Evolutionary conservation across 2,797 vertebrate genomes (phyloP), one percentile per base, ranked within the genome.

Genomic region (Babyrousa celebensis): DNA sequence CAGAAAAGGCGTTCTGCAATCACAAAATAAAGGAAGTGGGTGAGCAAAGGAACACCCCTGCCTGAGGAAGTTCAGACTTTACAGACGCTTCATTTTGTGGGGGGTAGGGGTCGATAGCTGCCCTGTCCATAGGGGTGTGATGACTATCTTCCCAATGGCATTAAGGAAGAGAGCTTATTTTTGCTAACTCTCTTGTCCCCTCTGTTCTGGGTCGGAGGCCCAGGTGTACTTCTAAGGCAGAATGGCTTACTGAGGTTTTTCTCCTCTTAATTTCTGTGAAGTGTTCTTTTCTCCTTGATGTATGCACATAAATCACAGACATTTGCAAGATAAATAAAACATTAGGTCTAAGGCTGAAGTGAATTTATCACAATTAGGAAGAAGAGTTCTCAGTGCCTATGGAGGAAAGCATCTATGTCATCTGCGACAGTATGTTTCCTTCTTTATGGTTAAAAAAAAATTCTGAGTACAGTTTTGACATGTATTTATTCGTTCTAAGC

Each of bases 121-220:
- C 67, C 56, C 25, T 32, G 23, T 92, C 54, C 56, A 10, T 36
- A 48, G 67, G 52, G 84, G 87, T 83, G 23, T 7, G 8, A 63
- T 36, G 36, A 20, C 25, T 62, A 3, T 21, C 21, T 68, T 94
- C 70, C 23, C 74, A 67, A 2, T 85, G 89, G 43, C 72, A 88
- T 74, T 84, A 78, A 52, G 36, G 18, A 67, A 82, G 65, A 71
- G 54, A 92, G 32, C 68, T 89, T 94, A 84, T 94, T 97, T 96
- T 93, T 0, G 12, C 92, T 92, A 95, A 15, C 17, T 75, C 67
- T 77, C 54, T 88, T 48, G 10, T 78, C 36, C 96, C 91, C 29
- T 97, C 68, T 67, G 78, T 40, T 70, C 43, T 14, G 11, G 25
- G 48, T 36, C 96, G 23, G 91, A 87, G 62, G 36, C 40, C 68